phyloP scores from a whole-genome alignment of 2,888 invertebrate genomes.

The Meandrusa payeni region DNA sequence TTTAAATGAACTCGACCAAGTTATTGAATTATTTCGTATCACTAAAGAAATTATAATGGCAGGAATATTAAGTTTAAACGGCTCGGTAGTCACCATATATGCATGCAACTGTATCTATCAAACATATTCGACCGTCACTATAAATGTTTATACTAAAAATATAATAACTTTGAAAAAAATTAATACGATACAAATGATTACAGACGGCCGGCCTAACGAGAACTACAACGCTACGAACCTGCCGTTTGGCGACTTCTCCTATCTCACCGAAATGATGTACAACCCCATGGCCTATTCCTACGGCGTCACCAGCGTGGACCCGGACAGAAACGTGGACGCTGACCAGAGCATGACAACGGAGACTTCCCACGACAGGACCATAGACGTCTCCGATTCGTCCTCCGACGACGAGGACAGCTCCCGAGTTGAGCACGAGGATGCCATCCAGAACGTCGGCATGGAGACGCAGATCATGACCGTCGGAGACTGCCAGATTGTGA shows the following conservation, averaged over 20 bases:
- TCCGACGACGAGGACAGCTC: conserved; percentile 62
- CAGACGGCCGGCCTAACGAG: conserved; percentile 75
- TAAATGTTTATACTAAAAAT: too few relatives aligned
- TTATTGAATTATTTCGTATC: too few relatives aligned
- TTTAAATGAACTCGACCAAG: too few relatives aligned
- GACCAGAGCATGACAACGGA: conserved; percentile 48
- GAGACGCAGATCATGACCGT: conserved; percentile 76
- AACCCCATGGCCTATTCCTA: conserved; percentile 66
- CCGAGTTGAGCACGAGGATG: conserved; percentile 57
- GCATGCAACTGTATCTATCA: conserved; percentile 1
- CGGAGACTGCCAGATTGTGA: conserved; percentile 75
- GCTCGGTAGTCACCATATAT: background rate
- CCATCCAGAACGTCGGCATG: conserved; percentile 53
- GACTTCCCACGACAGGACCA: conserved; percentile 58
- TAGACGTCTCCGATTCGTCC: conserved; percentile 68
- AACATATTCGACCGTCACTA: too few relatives aligned
- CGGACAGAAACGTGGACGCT: conserved; percentile 54
- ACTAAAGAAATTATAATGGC: too few relatives aligned
- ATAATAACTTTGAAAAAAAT: too few relatives aligned
- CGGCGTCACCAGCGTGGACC: conserved; percentile 57
- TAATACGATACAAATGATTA: too few relatives aligned
- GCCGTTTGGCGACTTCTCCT: conserved; percentile 78
- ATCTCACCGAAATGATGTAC: conserved; percentile 76
- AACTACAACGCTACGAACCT: conserved; percentile 78
- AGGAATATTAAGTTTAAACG: conserved; percentile 5